Percentiles rank a stretch among this genome's conserved stretches.
Evolutionary conservation across 2,797 vertebrate species (phyloP).

Genomic region (Eidolon dupreanum): DNA sequence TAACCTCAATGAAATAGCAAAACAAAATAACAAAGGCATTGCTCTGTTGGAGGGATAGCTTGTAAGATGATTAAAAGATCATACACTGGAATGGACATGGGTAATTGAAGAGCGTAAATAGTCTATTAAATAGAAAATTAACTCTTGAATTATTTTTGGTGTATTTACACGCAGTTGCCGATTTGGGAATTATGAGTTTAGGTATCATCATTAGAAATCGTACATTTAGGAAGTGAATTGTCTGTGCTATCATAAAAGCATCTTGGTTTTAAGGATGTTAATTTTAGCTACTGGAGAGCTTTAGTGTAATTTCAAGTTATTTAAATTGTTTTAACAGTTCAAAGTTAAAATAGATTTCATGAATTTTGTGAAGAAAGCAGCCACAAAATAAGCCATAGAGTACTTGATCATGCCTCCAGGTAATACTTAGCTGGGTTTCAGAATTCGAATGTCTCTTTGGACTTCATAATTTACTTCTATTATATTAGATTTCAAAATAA

Average conservation of each 20-base stretch:
- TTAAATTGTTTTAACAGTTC: constrained; percentile 41
- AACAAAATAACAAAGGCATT: background rate
- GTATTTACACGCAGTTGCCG: background rate
- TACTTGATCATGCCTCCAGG: background rate
- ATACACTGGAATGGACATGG: background rate
- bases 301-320: constrained; percentile 39
- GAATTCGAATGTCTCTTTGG: constrained; percentile 51
- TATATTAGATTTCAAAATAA: constrained; percentile 49
- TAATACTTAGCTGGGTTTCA: constrained; percentile 60
- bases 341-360: constrained; percentile 43
- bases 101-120: background rate
- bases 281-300: constrained; percentile 39
- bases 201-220: constrained; percentile 14
- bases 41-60: background rate
- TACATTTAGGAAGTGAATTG: background rate
- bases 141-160: constrained; percentile 30
- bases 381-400: background rate
- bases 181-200: background rate
- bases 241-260: background rate
- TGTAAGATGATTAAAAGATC: constrained; percentile 30
- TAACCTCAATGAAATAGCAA: background rate
- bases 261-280: constrained; percentile 25
- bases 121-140: constrained; percentile 32
- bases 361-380: constrained; percentile 40
- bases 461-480: constrained; percentile 60